phyloP scores from a whole-genome alignment of 2,888 invertebrate genomes.

The Hofmannophila pseudospretella region DNA sequence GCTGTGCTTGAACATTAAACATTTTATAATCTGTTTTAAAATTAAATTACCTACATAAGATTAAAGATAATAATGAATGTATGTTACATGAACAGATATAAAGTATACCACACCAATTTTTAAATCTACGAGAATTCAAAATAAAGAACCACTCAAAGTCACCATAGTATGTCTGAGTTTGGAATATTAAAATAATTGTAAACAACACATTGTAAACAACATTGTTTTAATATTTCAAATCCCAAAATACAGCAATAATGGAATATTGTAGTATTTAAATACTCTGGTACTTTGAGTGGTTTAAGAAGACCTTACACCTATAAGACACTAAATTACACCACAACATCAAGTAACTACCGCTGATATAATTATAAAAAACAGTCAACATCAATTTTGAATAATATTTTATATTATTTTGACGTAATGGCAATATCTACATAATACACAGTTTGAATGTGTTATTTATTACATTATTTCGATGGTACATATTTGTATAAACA shows the following conservation, averaged over 20 bases:
- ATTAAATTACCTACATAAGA: constrained; percentile 49
- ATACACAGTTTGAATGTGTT: constrained; percentile 54
- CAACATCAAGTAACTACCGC: constrained; percentile 78
- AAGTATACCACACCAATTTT: constrained; percentile 75
- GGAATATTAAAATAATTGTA: constrained; percentile 13
- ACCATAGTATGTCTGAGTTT: constrained; percentile 9
- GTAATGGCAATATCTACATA: constrained; percentile 74
- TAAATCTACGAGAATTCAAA: constrained; percentile 68
- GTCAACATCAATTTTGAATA: constrained; percentile 79
- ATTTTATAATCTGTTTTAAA: constrained; percentile 50
- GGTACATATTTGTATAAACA: constrained; percentile 43
- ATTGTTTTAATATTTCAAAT: not conserved
- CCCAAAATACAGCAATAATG: not conserved
- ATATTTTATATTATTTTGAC: constrained; percentile 66
- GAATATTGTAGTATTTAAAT: constrained; percentile 4
- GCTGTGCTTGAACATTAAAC: constrained; percentile 62
- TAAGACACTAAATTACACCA: constrained; percentile 78
- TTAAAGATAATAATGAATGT: constrained; percentile 44
- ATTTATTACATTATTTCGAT: constrained; percentile 51
- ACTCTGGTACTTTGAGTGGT: constrained; percentile 48
- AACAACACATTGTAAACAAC: not conserved
- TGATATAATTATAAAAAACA: constrained; percentile 77
- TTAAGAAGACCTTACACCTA: constrained; percentile 55
- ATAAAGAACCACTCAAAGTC: constrained; percentile 66
- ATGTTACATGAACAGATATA: constrained; percentile 68